These are phyloP conservation scores for Sciaenops ocellatus DNA, from an alignment of 2,797 vertebrate species.

Conservation along the genomic window DNA sequence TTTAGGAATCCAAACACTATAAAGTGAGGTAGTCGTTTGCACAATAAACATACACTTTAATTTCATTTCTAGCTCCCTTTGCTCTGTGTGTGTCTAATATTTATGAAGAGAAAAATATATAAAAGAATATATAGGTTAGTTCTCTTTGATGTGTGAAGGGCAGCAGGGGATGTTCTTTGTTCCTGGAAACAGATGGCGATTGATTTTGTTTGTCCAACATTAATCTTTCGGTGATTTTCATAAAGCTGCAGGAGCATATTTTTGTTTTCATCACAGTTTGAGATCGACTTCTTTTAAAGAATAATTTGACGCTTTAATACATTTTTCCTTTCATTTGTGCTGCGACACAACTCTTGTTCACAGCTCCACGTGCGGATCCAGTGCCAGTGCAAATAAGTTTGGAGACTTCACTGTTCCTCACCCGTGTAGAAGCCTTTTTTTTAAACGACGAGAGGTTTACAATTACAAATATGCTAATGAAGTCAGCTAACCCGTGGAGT, in stretches of 20 bases:
- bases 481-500: slow-evolving; percentile 40
- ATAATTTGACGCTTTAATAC: slow-evolving; percentile 1
- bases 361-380: background rate
- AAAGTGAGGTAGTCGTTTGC: slow-evolving; percentile 73
- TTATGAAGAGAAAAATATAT: slow-evolving; percentile 38
- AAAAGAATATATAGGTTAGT: slow-evolving; percentile 21
- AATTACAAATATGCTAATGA: slow-evolving; percentile 76
- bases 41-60: slow-evolving; percentile 76
- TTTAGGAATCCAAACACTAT: slow-evolving; percentile 79
- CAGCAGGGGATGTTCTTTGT: slow-evolving; percentile 42
- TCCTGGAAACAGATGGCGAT: slow-evolving; percentile 57
- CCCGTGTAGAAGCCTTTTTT: slow-evolving; percentile 4
- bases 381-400: slow-evolving; percentile 7
- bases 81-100: slow-evolving; percentile 54
- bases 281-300: slow-evolving; percentile 24
- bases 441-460: slow-evolving; percentile 34
- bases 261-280: slow-evolving; percentile 51
- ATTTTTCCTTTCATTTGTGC: slow-evolving; percentile 5
- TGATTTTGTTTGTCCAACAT: slow-evolving; percentile 51
- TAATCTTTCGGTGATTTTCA: slow-evolving; percentile 44
- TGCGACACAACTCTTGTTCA: slow-evolving; percentile 1
- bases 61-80: slow-evolving; percentile 59
- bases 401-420: background rate
- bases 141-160: slow-evolving; percentile 63
- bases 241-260: slow-evolving; percentile 39